Percentiles rank a stretch among this genome's conserved stretches.
Conservation (phyloP, 2,113 vertebrate species). For the Gadus macrocephalus region DNA sequence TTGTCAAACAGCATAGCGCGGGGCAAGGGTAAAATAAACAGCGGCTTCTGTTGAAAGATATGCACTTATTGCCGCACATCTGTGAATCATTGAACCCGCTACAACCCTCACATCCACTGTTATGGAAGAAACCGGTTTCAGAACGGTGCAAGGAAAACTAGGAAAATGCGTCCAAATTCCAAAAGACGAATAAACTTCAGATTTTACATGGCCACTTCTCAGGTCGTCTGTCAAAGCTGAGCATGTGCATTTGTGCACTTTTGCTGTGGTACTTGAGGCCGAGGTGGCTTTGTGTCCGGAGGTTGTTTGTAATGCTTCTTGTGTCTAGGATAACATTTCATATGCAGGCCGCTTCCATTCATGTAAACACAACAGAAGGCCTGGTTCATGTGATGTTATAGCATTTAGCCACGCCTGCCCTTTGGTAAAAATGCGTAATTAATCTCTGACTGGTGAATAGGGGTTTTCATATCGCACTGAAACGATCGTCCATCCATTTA, state of each 20-base stretch:
- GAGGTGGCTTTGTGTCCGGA: not conserved
- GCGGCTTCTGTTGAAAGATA: slow-evolving; percentile 41
- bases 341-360: slow-evolving; percentile 2
- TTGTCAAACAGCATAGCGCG: slow-evolving; percentile 35
- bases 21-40: slow-evolving; percentile 50
- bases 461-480: slow-evolving; percentile 22
- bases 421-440: too few relatives aligned
- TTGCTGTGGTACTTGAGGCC: too few relatives aligned
- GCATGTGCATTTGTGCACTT: too few relatives aligned
- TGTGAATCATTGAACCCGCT: slow-evolving; percentile 55
- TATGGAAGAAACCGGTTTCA: slow-evolving; percentile 15
- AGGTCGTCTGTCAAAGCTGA: not conserved
- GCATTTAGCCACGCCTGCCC: slow-evolving; percentile 3
- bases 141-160: too few relatives aligned
- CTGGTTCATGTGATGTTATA: not conserved
- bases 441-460: slow-evolving; percentile 2
- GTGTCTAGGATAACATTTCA: slow-evolving; percentile 9
- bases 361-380: slow-evolving; percentile 16
- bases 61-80: slow-evolving; percentile 47
- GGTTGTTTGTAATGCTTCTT: not conserved
- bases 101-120: slow-evolving; percentile 42
- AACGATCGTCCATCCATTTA: slow-evolving; percentile 35
- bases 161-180: not conserved
- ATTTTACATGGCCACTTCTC: slow-evolving; percentile 1
- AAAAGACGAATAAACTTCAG: not conserved